A percentile compares a stretch with the other conserved stretches of the same genome.
phyloP scores from a whole-genome alignment of 1,140 invertebrate genomes.

The Stegodyphus mimosarum region DNA sequence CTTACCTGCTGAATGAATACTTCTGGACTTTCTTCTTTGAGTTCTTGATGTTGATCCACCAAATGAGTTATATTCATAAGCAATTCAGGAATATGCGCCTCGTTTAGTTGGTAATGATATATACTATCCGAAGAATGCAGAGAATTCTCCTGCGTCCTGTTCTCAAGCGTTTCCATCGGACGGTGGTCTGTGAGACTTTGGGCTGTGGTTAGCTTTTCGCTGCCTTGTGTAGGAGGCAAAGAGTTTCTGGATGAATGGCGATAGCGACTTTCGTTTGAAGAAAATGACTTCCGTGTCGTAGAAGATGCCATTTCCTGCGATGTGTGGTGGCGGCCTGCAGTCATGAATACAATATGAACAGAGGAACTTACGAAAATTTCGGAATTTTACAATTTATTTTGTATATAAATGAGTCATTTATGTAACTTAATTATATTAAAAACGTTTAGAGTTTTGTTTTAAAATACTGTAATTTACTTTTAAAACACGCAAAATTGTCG shows the following conservation, averaged over 20 bases:
- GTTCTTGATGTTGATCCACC: slow-evolving; percentile 44
- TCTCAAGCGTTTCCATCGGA: neutral
- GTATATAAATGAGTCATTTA: too few relatives aligned
- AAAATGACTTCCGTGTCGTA: neutral
- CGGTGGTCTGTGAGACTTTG: neutral
- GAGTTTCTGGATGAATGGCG: neutral
- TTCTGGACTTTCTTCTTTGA: slow-evolving; percentile 8
- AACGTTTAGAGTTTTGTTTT: too few relatives aligned
- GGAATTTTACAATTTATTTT: too few relatives aligned
- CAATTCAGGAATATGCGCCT: slow-evolving; percentile 34
- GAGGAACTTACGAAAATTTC: too few relatives aligned
- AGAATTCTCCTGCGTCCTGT: neutral
- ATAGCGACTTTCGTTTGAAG: neutral
- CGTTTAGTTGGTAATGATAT: slow-evolving; percentile 6
- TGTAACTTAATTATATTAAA: too few relatives aligned
- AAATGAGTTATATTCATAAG: slow-evolving; percentile 34
- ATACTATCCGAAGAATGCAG: neutral
- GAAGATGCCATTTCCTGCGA: neutral
- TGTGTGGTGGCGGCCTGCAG: too few relatives aligned
- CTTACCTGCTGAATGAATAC: slow-evolving; percentile 43
- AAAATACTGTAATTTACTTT: too few relatives aligned
- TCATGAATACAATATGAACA: too few relatives aligned
- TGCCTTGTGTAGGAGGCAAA: neutral
- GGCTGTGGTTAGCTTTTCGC: neutral
- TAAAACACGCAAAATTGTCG: too few relatives aligned